Conservation (phyloP, 2,888 invertebrate species). For the Abrostola tripartita region DNA sequence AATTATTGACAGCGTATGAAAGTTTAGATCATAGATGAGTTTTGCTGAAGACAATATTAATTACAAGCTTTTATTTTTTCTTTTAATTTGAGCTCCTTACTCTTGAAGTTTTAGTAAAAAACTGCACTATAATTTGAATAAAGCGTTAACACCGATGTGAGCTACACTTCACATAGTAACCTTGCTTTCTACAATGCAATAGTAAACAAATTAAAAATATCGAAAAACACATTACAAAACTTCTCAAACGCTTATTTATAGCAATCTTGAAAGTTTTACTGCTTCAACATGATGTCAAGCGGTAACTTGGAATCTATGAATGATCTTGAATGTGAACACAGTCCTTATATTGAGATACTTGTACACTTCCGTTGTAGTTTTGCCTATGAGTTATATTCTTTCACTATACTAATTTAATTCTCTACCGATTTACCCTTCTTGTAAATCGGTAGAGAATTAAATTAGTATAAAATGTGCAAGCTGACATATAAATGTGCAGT, state of each 20-base stretch:
- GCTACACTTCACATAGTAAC: conserved; percentile 24
- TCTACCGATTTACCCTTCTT: too few species aligned
- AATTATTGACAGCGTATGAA: too few species aligned
- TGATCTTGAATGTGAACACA: neutral
- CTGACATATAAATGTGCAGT: conserved; percentile 67
- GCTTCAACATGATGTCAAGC: conserved; percentile 18
- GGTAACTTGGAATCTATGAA: conserved; percentile 24
- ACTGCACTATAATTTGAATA: neutral
- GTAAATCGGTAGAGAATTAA: conserved; percentile 32
- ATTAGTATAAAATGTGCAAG: conserved; percentile 60
- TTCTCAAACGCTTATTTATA: conserved; percentile 32
- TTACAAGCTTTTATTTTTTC: too few species aligned
- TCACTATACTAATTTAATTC: too few species aligned
- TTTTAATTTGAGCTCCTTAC: too few species aligned
- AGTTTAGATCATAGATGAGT: too few species aligned
- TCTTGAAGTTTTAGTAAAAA: too few species aligned
- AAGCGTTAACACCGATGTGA: conserved; percentile 13
- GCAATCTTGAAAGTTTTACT: conserved; percentile 31
- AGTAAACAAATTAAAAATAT: conserved; percentile 46
- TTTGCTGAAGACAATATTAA: too few species aligned
- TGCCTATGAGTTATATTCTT: too few species aligned
- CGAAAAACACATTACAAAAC: conserved; percentile 44
- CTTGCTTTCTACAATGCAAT: conserved; percentile 57
- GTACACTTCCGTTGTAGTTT: too few species aligned
- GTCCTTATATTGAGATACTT: too few species aligned